phyloP scores from a whole-genome alignment of 1,140 invertebrate species.

The Solenopsis invicta region DNA sequence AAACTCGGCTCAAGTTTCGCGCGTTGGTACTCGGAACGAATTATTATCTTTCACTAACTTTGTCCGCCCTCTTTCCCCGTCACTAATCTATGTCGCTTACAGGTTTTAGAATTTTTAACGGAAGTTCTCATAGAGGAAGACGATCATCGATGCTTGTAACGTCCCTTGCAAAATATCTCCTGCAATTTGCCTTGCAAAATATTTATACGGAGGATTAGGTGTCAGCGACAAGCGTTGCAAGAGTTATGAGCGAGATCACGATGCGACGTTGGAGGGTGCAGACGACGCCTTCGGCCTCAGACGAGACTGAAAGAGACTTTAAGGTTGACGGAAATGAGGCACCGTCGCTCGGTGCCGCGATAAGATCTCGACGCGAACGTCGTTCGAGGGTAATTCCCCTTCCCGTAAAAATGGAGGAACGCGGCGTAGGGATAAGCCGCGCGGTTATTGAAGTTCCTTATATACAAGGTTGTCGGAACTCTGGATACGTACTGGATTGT shows the following conservation, averaged over 20 bases:
- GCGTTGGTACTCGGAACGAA: neutral
- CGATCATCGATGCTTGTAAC: neutral
- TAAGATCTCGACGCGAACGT: constrained; percentile 62
- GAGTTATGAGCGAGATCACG: constrained; percentile 36
- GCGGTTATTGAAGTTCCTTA: constrained; percentile 55
- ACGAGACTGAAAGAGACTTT: constrained; percentile 38
- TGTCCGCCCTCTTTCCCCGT: neutral
- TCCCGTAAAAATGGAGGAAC: constrained; percentile 27
- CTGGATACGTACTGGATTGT: neutral
- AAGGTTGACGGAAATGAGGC: constrained; percentile 71
- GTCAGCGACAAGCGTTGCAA: constrained; percentile 36
- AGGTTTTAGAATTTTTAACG: neutral
- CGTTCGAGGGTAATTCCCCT: constrained; percentile 24
- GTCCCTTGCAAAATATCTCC: constrained; percentile 22
- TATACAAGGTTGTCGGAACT: constrained; percentile 22
- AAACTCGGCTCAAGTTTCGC: constrained; percentile 43
- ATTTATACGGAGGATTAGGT: constrained; percentile 15
- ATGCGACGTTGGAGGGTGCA: constrained; percentile 15
- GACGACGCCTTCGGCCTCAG: constrained; percentile 32
- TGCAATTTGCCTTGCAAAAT: constrained; percentile 30
- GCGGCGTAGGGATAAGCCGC: constrained; percentile 46
- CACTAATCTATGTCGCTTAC: neutral
- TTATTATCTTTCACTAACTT: constrained; percentile 45
- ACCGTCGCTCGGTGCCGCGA: constrained; percentile 55
- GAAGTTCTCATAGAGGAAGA: neutral